Base-by-base conservation (phyloP, 2,113 vertebrate species). In the Stercorarius parasiticus region DNA sequence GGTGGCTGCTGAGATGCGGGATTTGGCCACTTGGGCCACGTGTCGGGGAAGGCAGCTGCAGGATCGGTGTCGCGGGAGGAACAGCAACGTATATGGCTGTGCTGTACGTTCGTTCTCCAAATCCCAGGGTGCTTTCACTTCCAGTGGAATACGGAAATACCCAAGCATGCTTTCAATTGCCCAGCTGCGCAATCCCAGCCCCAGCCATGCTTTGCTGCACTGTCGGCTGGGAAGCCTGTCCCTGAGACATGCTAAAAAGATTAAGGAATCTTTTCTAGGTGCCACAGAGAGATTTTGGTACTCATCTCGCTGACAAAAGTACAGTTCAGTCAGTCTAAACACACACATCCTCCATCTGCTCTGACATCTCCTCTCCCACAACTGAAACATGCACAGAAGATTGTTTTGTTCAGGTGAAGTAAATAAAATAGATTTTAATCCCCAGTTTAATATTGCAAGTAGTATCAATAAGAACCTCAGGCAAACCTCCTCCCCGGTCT, bases 21-120 rank as follows among this genome's bases (percentile, higher is more conserved):
- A 42, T 81, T 27, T 6, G 56, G 40, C 49, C 3, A 1, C 49
- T 38, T 7, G 12, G 27, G 47, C 52, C 0, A 0, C 5, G n/a
- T 42, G 36, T 71, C 0, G 0, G 25, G 29, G 79, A 82, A 59
- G 18, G 83, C 73, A 85, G 70, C 74, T 78, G 79, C 83, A 85
- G 70, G 40, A 42, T 21, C 3, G 1, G 66, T 5, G 1, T 22
- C 2, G 1, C 3, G 0, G 36, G 3, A 84, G 58, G 62, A 92
- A 71, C 22, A 77, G 73, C 42, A 52, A 47, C 3, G 15, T 58
- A 42, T 34, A 10, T 0, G 2, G 52, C 34, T 77, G 22, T 47
- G 62, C 7, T 11, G 40, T 61, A 29, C 62, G 80, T 71, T 30
- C 3, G 3, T 52, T 71, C 36, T 67, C 45, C 1, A 0, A 47